Conservation (phyloP, 2,113 vertebrate genomes). For the Catharus bicknelli region DNA sequence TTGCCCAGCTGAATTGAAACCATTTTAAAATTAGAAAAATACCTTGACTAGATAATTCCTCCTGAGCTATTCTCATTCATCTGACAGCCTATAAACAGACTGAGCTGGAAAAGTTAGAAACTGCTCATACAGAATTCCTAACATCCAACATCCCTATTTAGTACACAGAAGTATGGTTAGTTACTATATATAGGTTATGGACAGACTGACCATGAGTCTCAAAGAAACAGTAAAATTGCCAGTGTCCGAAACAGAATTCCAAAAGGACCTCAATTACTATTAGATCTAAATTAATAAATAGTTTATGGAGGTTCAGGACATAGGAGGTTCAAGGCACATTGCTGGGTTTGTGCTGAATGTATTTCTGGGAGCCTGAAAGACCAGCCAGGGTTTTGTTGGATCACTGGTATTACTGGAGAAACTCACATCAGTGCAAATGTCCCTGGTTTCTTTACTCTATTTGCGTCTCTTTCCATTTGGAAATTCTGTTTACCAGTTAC, state of each 20-base stretch:
- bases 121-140: neutral
- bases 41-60: neutral
- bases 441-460: neutral
- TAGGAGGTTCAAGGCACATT: too few relatives aligned
- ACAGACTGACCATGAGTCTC: neutral
- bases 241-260: neutral
- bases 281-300: neutral
- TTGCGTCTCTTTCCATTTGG: neutral
- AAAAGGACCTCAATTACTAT: neutral
- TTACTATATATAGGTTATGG: fast-evolving
- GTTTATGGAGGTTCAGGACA: neutral
- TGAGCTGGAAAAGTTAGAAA: neutral
- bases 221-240: neutral
- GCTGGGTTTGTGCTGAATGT: neutral
- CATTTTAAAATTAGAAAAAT: neutral
- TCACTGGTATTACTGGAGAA: neutral
- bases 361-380: neutral
- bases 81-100: neutral
- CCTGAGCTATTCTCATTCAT: neutral
- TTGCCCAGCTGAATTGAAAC: neutral
- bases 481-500: neutral
- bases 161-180: neutral
- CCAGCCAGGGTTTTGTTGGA: neutral
- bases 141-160: neutral
- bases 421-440: neutral